Evolutionary conservation across 2,888 invertebrate species (phyloP).

Genomic region (Timema cristinae): DNA sequence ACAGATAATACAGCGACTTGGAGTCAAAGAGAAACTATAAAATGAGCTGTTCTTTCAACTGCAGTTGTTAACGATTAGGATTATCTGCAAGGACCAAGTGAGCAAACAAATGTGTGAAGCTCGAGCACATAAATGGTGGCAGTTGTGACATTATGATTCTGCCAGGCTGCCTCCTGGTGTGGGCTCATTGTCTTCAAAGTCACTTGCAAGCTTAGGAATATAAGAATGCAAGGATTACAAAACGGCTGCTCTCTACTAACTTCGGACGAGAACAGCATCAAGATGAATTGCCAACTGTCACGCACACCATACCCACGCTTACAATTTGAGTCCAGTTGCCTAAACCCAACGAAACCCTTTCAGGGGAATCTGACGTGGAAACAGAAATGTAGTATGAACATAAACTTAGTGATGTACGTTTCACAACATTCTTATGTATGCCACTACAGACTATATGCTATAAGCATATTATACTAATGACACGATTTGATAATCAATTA

Average conservation of each 20-base stretch:
- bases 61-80: background rate
- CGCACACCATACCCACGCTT: too few relatives aligned
- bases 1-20: background rate
- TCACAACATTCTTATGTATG: too few relatives aligned
- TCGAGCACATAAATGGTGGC: background rate
- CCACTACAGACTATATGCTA: too few relatives aligned
- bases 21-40: background rate
- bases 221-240: background rate
- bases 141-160: background rate
- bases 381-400: background rate
- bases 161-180: background rate
- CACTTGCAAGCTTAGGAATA: background rate
- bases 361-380: background rate
- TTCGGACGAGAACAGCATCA: background rate
- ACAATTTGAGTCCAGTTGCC: too few relatives aligned
- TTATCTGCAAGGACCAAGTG: background rate
- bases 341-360: slow-evolving; percentile 2
- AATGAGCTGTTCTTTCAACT: background rate
- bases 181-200: background rate
- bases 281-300: too few relatives aligned
- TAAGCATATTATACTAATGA: too few relatives aligned
- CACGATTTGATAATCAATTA: too few relatives aligned
- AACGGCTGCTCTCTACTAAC: background rate
- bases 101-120: background rate
- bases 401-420: background rate